phyloP scores from a whole-genome alignment of 2,113 vertebrate genomes.

The Pterophyllum scalare region DNA sequence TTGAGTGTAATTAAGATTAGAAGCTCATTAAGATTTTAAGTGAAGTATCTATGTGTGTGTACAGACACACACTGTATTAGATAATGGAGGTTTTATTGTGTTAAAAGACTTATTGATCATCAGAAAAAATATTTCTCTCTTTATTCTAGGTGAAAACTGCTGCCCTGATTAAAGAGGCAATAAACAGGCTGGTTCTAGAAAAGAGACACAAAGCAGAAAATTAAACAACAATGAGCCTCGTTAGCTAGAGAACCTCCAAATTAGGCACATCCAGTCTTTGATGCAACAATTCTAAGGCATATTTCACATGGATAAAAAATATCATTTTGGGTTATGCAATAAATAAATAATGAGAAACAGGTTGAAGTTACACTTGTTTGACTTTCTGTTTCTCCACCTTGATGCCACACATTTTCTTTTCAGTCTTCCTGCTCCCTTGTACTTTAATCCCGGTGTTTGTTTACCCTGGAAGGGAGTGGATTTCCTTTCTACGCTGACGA shows the following conservation, averaged over 20 bases:
- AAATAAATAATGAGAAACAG: background rate
- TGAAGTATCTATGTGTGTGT: background rate
- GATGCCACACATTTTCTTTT: background rate
- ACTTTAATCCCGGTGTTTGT: background rate
- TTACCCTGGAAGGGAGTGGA: background rate
- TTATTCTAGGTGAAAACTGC: background rate
- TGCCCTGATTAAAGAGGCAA: background rate
- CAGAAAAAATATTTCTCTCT: background rate
- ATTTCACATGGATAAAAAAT: background rate
- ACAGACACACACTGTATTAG: background rate
- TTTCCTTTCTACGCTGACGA: background rate
- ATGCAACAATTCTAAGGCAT: background rate
- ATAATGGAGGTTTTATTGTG: background rate
- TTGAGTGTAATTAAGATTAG: background rate
- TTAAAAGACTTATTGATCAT: background rate
- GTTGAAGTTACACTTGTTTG: background rate
- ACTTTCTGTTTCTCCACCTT: fast-evolving
- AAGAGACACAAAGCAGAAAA: background rate
- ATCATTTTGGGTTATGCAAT: background rate
- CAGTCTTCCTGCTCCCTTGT: background rate
- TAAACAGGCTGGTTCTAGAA: background rate
- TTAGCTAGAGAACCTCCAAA: background rate
- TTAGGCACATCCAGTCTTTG: background rate
- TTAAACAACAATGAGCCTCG: background rate
- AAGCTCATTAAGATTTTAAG: background rate